Conservation (phyloP, 1,140 invertebrate species). For the Stegodyphus mimosarum region DNA sequence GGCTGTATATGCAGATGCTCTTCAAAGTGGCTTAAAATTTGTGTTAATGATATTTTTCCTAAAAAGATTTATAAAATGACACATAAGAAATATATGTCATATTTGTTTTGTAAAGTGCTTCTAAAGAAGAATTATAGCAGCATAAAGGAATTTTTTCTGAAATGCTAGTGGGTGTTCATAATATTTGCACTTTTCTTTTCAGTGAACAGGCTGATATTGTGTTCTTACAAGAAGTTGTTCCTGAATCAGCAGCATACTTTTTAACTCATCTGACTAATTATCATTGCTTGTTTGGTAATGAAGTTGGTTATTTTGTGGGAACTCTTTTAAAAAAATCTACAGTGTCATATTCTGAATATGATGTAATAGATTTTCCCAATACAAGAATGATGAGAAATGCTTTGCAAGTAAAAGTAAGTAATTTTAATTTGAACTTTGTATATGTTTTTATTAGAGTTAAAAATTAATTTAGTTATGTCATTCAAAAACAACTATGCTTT, state of each 20-base stretch:
- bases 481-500: too few relatives aligned
- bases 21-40: too few relatives aligned
- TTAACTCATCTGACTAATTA: conserved; percentile 68
- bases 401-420: conserved; percentile 68
- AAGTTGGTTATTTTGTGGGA: conserved; percentile 70
- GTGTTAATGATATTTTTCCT: too few relatives aligned
- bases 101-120: too few relatives aligned
- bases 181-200: not conserved
- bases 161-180: too few relatives aligned
- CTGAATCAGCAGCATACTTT: conserved; percentile 68
- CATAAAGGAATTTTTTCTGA: too few relatives aligned
- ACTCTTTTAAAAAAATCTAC: conserved; percentile 70
- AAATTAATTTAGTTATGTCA: too few relatives aligned
- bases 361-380: conserved; percentile 69
- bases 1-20: too few relatives aligned
- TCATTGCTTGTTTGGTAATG: conserved; percentile 66
- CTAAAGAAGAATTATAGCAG: too few relatives aligned
- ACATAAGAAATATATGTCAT: too few relatives aligned
- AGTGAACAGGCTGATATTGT: conserved; percentile 71
- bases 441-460: too few relatives aligned
- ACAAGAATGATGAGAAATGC: conserved; percentile 73
- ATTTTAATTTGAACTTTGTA: not conserved
- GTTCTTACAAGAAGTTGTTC: conserved; percentile 76
- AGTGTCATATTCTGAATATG: conserved; percentile 68
- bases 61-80: too few relatives aligned